Evolutionary conservation across 2,113 vertebrate genomes (phyloP).

Genomic region (Macheiramphus alcinus): DNA sequence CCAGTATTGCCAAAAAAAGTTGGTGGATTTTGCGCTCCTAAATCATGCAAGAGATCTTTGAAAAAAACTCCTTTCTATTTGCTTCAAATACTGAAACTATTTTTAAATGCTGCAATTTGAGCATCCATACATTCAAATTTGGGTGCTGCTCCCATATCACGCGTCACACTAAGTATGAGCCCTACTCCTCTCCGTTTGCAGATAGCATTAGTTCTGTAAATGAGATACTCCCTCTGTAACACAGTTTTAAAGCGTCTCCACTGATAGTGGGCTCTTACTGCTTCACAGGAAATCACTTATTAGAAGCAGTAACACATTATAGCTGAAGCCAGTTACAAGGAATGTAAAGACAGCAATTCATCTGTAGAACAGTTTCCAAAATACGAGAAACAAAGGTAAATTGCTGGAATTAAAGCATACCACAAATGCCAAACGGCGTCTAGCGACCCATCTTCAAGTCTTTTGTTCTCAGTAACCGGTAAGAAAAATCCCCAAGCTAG

Average conservation of each 20-base stretch:
- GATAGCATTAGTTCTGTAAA: background rate
- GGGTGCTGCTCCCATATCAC: background rate
- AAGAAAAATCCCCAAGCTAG: background rate
- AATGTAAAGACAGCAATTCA: background rate
- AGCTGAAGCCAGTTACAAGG: background rate
- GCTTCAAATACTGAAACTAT: background rate
- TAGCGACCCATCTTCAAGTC: background rate
- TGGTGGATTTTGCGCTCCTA: background rate
- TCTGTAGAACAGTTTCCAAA: background rate
- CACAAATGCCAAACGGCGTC: background rate
- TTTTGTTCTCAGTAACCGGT: background rate
- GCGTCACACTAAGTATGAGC: background rate
- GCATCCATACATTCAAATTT: background rate
- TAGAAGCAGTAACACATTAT: background rate
- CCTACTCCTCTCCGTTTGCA: background rate
- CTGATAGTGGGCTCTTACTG: background rate
- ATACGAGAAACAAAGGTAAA: background rate
- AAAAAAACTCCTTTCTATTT: background rate
- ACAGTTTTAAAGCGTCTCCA: background rate
- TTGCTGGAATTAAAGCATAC: background rate
- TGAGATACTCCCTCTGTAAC: background rate
- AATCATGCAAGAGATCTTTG: background rate
- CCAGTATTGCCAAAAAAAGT: background rate
- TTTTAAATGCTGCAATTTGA: conserved; percentile 16
- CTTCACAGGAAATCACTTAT: background rate